Base-by-base conservation (phyloP, 1,140 invertebrate genomes). In the Rhopalosiphum maidis region DNA sequence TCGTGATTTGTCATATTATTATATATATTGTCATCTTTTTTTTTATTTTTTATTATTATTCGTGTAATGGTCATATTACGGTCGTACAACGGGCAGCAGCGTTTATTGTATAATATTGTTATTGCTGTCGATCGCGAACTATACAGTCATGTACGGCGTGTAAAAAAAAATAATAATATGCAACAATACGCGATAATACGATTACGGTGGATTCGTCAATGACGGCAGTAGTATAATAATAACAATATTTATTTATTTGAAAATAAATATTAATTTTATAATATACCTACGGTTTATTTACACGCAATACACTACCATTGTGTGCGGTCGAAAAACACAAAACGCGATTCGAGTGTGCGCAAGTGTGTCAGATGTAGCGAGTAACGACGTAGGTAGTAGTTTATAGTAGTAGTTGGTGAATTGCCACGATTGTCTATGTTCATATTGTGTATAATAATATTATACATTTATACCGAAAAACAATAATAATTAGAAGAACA, bases 211-310 rank as follows among this genome's bases (percentile, higher is more conserved):
- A 68, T 68, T n/a, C 55, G 60, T 18, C 60, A 68, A 68, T 68
- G 60, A n/a, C 30, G 30, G 30, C 6, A 7, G 60, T 77, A n/a
- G 30, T 77, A n/a, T 18, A 18, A 77, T 60, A 68, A 77, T 21
- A 77, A n/a, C 30, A 77, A 77, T 77, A 77, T 77, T 77, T 77
- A 77, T 77, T 68, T 77, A 77, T 77, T 77, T 77, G 11, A 18
- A 77, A n/a, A 77, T 77, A 77, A 77, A 77, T 77, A n/a, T 77
- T n/a, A 77, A 77, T 77, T 77, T 77, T 77, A n/a, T 77, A 77
- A 11, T 77, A n/a, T n/a, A 77, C 60, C 30, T n/a, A 77, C 30
- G 4, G n/a, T 77, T 77, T 77, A 77, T 77, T 77, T 77, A n/a
- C 30, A 21, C 15, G 30, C 4, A 35, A 83, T 21, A 41, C 22